Base-by-base conservation (phyloP, 2,888 invertebrate species). In the Melanotus villosus region DNA sequence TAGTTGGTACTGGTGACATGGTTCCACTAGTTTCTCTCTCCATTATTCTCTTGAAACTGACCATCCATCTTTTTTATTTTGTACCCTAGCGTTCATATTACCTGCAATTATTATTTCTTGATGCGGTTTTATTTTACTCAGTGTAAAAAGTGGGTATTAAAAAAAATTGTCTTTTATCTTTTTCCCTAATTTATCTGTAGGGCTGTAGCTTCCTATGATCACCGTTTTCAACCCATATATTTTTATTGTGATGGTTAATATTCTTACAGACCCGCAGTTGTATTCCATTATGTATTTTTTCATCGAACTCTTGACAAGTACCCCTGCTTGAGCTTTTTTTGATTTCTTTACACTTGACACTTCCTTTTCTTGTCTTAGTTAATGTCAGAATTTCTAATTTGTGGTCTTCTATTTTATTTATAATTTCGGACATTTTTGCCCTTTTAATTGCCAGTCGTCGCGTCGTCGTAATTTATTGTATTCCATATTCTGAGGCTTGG, bases 31-130 rank as follows among this genome's bases (percentile, higher is more conserved):
- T 52, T 30, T 26, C 14, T 52, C 32, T 32, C 32, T 16, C 30
- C 32, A 16, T 26, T 30, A 30, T 52, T 14, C 14, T 52, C 52
- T 32, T 4, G 21, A 26, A 52, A 52, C 14, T 10, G 14, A 52
- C 52, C 52, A n/a, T 52, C n/a, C 1, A 26, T 32, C n/a, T 32
- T 16, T 30, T 30, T n/a, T 30, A 14, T 30, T 19, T 52, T 52
- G 16, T 30, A 30, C 32, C 16, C 52, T 26, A 14, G 14, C 7
- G 12, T 52, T 52, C 7, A 52, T 2, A 19, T 32, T 16, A 10
- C 52, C 32, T 7, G 32, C 16, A 30, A 52, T 32, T 7, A 52
- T 30, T 30, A 52, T 26, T 21, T 50, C 52, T 52, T 30, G 32
- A 10, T 52, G 52, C 2, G 52, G 30, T 52, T 32, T 30, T n/a